A percentile compares a stretch with the other conserved stretches of the same genome.
phyloP scores from a whole-genome alignment of 2,888 invertebrate species.

The Philonicus albiceps region DNA sequence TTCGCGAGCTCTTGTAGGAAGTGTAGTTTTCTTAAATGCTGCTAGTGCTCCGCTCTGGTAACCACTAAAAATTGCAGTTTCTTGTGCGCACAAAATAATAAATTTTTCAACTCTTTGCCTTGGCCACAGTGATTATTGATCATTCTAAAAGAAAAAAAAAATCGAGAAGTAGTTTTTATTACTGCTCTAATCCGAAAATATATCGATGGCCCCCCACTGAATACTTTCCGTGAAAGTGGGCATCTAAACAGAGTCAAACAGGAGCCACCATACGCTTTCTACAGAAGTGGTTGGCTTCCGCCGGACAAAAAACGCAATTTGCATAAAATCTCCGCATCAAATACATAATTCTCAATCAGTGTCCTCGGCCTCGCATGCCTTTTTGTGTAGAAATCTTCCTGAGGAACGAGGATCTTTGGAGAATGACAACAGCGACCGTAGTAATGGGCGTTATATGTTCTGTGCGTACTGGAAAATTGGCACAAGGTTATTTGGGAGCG shows the following conservation, averaged over 20 bases:
- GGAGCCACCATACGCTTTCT: background rate
- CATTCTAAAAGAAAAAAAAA: background rate
- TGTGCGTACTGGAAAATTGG: background rate
- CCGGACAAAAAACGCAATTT: background rate
- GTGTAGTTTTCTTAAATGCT: background rate
- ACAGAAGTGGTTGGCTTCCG: background rate
- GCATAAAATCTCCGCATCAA: background rate
- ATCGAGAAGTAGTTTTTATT: background rate
- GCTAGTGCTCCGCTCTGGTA: background rate
- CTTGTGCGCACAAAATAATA: background rate
- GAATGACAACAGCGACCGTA: background rate
- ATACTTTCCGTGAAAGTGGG: background rate
- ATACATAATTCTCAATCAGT: background rate
- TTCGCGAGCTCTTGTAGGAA: background rate
- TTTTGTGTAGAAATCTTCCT: background rate
- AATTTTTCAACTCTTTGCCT: background rate
- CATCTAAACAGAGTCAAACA: background rate
- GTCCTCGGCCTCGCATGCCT: background rate
- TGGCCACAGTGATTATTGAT: background rate
- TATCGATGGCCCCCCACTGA: background rate
- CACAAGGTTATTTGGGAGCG: background rate
- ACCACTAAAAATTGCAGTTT: background rate
- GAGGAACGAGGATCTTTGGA: background rate
- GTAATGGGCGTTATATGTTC: background rate
- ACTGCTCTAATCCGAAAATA: background rate